Base-by-base conservation (phyloP, 2,113 vertebrate species). In the Malurus melanocephalus region DNA sequence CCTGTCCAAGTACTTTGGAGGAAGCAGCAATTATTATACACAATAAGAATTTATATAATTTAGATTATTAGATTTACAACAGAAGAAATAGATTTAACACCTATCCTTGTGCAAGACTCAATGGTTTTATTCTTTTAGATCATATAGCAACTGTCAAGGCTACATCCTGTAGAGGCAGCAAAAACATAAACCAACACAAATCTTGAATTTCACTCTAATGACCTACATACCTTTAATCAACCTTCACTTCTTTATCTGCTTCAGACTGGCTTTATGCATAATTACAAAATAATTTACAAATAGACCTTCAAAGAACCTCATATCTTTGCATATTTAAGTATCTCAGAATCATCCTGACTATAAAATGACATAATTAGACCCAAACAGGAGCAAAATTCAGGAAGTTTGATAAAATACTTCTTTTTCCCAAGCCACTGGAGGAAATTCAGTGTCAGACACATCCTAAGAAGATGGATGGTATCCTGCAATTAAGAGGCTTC, bases 401-500 rank as follows among this genome's bases (percentile, higher is more conserved):
- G 92, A 92, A 73, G 71, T 59, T 43, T 64, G 80, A 83, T 82
- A 72, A 90, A 92, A 75, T 73, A 84, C 28, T 78, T 74, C 46
- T 91, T 87, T 93, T 93, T 89, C 79, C 67, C 32, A 80, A 35
- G 45, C 26, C n/a, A 45, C 66, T 65, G 59, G 84, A 96, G 93
- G 91, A 96, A 96, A 95, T 84, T 45, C 42, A 69, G 14, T 64
- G 92, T 95, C 92, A 87, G 49, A 62, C 13, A 40, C 84, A 92
- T 87, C 86, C 91, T 62, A 81, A 85, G 53, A 91, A 81, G 89
- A 95, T 87, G 76, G 73, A 96, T 94, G 53, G 52, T 57, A 94
- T 95, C 92, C 94, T 93, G 93, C 62, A 69, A 79, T 71, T 90
- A 61, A n/a, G 49, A 80, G 24, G 71, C 51, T 15, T 61, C 80